A percentile compares a stretch with the other conserved stretches of the same genome.
These are phyloP conservation scores for Indicator maculatus DNA, from an alignment of 2,113 vertebrate genomes.

Conservation along the genomic window DNA sequence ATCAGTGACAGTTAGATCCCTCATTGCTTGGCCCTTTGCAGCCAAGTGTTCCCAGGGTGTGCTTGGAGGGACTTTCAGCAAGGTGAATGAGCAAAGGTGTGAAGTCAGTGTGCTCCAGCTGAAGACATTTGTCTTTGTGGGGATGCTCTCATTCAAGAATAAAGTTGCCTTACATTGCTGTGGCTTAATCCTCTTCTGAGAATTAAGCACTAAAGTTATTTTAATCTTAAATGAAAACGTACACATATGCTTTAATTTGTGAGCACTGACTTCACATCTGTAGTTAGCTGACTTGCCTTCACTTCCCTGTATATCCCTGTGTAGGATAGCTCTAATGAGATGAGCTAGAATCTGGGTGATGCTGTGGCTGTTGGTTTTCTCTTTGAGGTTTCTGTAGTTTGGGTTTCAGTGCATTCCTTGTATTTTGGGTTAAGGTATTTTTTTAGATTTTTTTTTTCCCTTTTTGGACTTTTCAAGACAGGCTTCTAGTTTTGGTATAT, in stretches of 20 bases:
- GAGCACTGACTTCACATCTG: constrained; percentile 26
- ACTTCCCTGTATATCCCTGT: not conserved
- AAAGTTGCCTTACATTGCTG: not conserved
- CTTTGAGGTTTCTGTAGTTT: constrained; percentile 21
- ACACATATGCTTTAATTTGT: constrained; percentile 24
- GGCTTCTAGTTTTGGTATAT: not conserved
- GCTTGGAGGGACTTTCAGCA: not conserved
- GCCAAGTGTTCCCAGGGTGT: not conserved
- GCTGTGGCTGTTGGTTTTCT: not conserved
- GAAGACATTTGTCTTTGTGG: not conserved
- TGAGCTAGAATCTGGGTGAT: not conserved
- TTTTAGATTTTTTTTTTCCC: not conserved
- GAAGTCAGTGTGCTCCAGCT: not conserved
- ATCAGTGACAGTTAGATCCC: not conserved
- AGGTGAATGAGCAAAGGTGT: not conserved
- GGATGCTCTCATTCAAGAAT: constrained; percentile 6
- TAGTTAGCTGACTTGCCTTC: not conserved
- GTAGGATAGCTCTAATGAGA: constrained; percentile 19
- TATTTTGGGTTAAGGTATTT: not conserved
- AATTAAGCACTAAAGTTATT: constrained; percentile 24
- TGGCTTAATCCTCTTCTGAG: constrained; percentile 11
- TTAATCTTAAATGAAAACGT: constrained; percentile 54
- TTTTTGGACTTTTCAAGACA: not conserved
- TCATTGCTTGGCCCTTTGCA: not conserved
- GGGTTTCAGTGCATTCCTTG: not conserved